Evolutionary conservation across 2,113 vertebrate species (phyloP).

Genomic region (Alethe diademata): DNA sequence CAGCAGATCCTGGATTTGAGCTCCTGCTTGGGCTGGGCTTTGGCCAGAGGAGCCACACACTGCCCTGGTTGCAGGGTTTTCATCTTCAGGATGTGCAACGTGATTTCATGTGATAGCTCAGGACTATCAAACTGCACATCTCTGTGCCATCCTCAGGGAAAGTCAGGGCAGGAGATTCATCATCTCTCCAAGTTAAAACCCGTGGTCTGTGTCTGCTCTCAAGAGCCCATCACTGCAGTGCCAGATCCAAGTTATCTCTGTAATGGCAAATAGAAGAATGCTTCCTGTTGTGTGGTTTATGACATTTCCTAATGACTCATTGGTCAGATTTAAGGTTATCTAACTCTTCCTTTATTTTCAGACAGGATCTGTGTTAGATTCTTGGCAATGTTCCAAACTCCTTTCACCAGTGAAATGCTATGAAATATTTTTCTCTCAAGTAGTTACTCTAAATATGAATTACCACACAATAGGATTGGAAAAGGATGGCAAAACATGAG

Average conservation of each 20-base stretch:
- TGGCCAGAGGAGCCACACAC: background rate
- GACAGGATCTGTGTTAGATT: background rate
- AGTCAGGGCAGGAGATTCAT: background rate
- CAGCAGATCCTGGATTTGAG: background rate
- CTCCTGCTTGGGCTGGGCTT: background rate
- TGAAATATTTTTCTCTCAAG: background rate
- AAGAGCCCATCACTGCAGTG: background rate
- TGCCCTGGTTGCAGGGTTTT: background rate
- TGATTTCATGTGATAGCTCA: background rate
- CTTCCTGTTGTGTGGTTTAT: background rate
- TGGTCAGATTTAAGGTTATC: background rate
- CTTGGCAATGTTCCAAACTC: background rate
- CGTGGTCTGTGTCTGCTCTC: background rate
- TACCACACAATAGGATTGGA: background rate
- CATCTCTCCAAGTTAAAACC: background rate
- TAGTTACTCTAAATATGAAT: background rate
- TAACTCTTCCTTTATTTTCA: background rate
- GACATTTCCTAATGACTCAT: background rate
- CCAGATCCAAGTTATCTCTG: background rate
- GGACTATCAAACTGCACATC: background rate
- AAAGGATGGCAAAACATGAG: background rate
- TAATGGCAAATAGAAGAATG: background rate
- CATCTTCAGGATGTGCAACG: accelerated
- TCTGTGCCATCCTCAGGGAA: background rate
- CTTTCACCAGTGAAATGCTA: background rate